Conservation (phyloP, 2,797 vertebrate genomes). For the Oryzias dopingdopingensis region DNA sequence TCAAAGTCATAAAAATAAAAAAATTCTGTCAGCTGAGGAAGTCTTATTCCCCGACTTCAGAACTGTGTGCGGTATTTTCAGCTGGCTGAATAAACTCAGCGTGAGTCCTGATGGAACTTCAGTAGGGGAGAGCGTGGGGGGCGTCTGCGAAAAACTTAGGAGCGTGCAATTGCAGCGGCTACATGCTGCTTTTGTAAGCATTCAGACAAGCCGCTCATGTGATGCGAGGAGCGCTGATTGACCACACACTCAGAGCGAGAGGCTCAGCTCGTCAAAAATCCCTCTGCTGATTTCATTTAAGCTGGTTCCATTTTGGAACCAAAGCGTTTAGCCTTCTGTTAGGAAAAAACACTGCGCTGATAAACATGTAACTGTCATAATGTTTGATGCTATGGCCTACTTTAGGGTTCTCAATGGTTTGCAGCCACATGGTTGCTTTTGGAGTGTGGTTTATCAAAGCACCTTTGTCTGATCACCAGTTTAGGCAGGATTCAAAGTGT, state of each 20-base stretch:
- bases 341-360: background rate
- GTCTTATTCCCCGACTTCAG: constrained; percentile 23
- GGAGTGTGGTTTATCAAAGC: constrained; percentile 20
- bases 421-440: constrained; percentile 22
- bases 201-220: constrained; percentile 35
- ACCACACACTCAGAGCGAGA: constrained; percentile 8
- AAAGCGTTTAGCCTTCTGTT: too few species aligned
- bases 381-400: constrained; percentile 10
- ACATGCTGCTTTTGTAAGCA: constrained; percentile 35
- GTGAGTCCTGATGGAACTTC: constrained; percentile 27
- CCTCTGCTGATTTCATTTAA: constrained; percentile 18
- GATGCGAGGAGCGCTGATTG: constrained; percentile 8
- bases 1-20: constrained; percentile 5
- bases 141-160: constrained; percentile 40
- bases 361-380: constrained; percentile 4
- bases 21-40: constrained; percentile 9
- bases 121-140: background rate
- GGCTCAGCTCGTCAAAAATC: constrained; percentile 34
- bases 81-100: constrained; percentile 46
- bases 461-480: constrained; percentile 26
- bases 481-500: constrained; percentile 19
- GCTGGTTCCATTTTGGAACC: constrained; percentile 9
- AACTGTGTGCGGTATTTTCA: constrained; percentile 26
- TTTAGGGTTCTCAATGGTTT: constrained; percentile 7
- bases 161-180: constrained; percentile 26